These are phyloP conservation scores for Motacilla alba DNA, from an alignment of 2,113 vertebrate genomes.

Conservation along the genomic window DNA sequence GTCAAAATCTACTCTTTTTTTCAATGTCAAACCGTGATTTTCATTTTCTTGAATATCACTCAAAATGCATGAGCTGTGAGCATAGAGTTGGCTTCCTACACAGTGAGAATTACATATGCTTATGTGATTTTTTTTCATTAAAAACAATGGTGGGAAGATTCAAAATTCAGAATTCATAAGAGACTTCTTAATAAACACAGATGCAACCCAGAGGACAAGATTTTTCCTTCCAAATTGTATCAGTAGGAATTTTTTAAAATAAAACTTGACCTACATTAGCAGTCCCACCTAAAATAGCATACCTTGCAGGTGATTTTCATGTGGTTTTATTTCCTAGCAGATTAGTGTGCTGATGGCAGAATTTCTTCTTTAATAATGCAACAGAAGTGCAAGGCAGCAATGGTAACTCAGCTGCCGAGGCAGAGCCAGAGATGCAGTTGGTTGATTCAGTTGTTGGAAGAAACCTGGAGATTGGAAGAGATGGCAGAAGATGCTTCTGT, in stretches of 20 bases:
- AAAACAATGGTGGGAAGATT: neutral
- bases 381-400: neutral
- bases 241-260: neutral
- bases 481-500: neutral
- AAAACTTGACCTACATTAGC: conserved; percentile 29
- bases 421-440: neutral
- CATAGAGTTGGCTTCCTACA: neutral
- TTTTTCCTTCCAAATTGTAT: neutral
- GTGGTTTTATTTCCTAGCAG: neutral
- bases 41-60: neutral
- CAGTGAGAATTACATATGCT: neutral
- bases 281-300: neutral
- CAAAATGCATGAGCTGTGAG: neutral
- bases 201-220: neutral
- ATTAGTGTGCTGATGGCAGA: neutral
- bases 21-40: neutral
- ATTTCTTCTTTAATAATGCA: neutral
- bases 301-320: conserved; percentile 37
- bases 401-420: neutral
- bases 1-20: neutral
- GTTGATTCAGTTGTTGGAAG: neutral
- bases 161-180: neutral
- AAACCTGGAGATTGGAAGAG: neutral
- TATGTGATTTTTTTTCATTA: neutral
- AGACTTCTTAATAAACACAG: neutral